Base-by-base conservation (phyloP, 1,140 invertebrate species). In the Manduca sexta region DNA sequence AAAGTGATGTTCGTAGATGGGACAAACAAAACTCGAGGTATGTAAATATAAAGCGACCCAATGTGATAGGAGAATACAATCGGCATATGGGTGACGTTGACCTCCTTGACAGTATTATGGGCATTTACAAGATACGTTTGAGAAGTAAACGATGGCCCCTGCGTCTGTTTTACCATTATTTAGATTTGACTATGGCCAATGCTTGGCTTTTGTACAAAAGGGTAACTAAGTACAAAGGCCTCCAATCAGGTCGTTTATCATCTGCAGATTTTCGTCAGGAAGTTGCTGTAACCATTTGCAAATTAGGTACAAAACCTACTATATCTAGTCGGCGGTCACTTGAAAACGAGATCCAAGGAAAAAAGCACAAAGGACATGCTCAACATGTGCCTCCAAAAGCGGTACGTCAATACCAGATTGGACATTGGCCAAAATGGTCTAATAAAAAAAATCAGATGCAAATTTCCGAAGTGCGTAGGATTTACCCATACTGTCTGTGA, bases 61-160 rank as follows among this genome's bases (percentile, higher is more conserved):
- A 60, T 29, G 63, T 76, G 38, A 72, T 73, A 12, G 65, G 56
- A 29, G 72, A 77, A 29, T 65, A 74, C 37, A 73, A 73, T 47
- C 45, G 48, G 12, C 62, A 75, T 29, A 70, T 67, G 60, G 67
- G 64, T 12, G 65, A 67, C 26, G 72, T 73, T 11, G 68, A 72
- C 37, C 42, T 70, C 1, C 43, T 72, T 13, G 63, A 74, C 48
- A 61, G 63, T 48, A 60, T 68, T n/a, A 62, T 72, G 63, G 59
- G 52, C 0, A 49, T 16, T 11, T 70, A 73, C 26, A 66, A 73
- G 30, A 74, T 72, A 52, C 42, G 26, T 18, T 21, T 67, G 35
- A 50, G 59, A 5, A 59, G 63, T 40, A 62, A 56, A 54, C 21
- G 21, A 21, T 21, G 21, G 49, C 21, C 2, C 2, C 3, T 21